Conservation (phyloP, 53 echinoderm and acorn worm species). For the Henricia sp. region DNA sequence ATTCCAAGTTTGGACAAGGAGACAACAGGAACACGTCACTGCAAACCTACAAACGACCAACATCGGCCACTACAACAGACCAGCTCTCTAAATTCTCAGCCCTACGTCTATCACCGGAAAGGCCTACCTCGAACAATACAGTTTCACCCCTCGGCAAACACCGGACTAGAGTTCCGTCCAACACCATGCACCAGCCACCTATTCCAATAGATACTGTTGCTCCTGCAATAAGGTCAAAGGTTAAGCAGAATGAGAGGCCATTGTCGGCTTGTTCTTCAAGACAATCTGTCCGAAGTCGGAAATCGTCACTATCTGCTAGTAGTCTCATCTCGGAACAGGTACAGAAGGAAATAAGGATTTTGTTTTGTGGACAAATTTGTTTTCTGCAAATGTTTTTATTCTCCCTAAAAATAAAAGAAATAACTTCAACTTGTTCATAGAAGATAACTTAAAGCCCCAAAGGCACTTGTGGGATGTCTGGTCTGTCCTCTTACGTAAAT, state of each 20-base stretch:
- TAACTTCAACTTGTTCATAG: too few relatives aligned
- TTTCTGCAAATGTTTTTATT: too few relatives aligned
- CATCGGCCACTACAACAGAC: background rate
- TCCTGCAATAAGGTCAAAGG: conserved; percentile 22
- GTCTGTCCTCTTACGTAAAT: too few relatives aligned
- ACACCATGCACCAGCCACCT: background rate
- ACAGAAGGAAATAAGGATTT: too few relatives aligned
- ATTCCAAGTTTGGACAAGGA: conserved; percentile 47
- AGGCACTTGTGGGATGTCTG: too few relatives aligned
- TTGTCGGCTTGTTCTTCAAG: conserved; percentile 12
- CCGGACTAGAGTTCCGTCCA: background rate
- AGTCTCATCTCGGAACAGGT: conserved; percentile 40
- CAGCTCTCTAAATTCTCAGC: background rate
- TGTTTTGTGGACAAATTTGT: too few relatives aligned
- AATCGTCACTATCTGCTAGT: background rate
- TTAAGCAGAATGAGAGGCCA: conserved; percentile 34
- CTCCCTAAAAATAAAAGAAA: too few relatives aligned
- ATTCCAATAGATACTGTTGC: background rate
- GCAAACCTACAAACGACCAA: background rate
- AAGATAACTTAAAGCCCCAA: too few relatives aligned
- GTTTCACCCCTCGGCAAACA: background rate
- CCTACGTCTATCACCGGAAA: background rate
- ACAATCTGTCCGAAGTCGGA: conserved; percentile 20
- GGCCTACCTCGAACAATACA: background rate
- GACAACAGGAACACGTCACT: background rate